Percentiles rank a stretch among this genome's conserved stretches.
Conservation (phyloP, 2,888 invertebrate species). For the Ornithoptera alexandrae region DNA sequence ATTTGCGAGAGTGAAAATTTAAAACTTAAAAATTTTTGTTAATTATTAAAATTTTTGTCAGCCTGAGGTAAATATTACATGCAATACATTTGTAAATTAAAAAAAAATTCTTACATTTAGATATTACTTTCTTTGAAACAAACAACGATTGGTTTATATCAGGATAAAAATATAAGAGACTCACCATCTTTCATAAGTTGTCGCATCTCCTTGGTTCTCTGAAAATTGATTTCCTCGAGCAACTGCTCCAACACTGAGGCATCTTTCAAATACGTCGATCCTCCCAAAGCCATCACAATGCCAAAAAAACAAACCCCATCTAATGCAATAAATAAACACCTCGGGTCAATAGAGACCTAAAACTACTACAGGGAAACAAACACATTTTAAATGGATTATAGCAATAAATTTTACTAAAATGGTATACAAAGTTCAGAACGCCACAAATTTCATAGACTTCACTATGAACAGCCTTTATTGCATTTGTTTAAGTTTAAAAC, state of each 20-base stretch:
- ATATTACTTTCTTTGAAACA: too few relatives aligned
- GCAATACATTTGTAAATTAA: too few relatives aligned
- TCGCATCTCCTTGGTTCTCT: constrained; percentile 94
- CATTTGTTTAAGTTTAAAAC: neutral
- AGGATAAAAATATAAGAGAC: constrained; percentile 35
- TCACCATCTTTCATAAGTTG: constrained; percentile 93
- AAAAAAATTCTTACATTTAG: too few relatives aligned
- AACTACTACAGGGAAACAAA: constrained; percentile 15
- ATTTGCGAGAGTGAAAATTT: too few relatives aligned
- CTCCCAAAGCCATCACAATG: constrained; percentile 62
- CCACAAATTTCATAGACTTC: neutral
- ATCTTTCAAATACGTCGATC: constrained; percentile 59
- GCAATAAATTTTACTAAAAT: neutral
- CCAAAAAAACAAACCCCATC: constrained; percentile 30
- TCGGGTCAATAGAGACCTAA: constrained; percentile 38
- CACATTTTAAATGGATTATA: constrained; percentile 9
- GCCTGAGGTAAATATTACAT: too few relatives aligned
- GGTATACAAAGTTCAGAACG: neutral
- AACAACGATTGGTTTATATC: too few relatives aligned
- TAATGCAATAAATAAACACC: constrained; percentile 33
- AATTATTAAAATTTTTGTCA: too few relatives aligned
- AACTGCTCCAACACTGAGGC: constrained; percentile 91
- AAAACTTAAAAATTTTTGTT: too few relatives aligned
- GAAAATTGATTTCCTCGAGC: constrained; percentile 94
- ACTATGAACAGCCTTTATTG: neutral